Percentiles rank a stretch among this genome's conserved stretches.
These are phyloP conservation scores for Thamnaconus septentrionalis DNA, from an alignment of 2,113 vertebrate species.

Conservation along the genomic window DNA sequence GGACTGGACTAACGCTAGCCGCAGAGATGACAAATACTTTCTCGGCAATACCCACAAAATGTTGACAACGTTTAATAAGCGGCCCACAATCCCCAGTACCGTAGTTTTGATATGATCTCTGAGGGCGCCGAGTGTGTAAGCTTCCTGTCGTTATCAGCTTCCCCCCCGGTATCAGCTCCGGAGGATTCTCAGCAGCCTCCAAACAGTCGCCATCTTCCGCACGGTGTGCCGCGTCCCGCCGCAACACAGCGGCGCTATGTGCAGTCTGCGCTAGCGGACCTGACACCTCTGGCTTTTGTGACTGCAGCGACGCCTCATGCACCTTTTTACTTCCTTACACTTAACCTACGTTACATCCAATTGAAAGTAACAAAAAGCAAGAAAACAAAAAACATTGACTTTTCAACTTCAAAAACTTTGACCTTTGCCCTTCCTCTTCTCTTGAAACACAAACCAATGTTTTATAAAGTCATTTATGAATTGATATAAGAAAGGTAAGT, in stretches of 20 bases:
- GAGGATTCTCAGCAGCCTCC: constrained; percentile 64
- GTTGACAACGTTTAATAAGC: background rate
- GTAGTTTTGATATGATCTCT: constrained; percentile 38
- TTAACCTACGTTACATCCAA: too few species aligned
- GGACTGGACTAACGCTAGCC: too few species aligned
- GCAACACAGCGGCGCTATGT: constrained; percentile 43
- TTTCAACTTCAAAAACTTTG: too few species aligned
- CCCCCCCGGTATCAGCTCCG: constrained; percentile 72
- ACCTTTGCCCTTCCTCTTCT: too few species aligned
- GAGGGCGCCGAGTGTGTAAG: constrained; percentile 9
- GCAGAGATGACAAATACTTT: too few species aligned
- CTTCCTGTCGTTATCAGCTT: constrained; percentile 25
- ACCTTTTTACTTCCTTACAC: background rate
- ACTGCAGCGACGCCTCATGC: background rate
- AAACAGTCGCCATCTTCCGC: constrained; percentile 79
- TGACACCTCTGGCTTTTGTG: background rate
- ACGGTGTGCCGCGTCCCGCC: constrained; percentile 52
- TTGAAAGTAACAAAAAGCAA: too few species aligned
- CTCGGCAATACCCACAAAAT: too few species aligned
- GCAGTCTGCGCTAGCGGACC: constrained; percentile 29
- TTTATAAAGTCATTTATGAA: too few species aligned
- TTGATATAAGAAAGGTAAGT: too few species aligned
- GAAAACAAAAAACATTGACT: too few species aligned
- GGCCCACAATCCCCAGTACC: constrained; percentile 35
- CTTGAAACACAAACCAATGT: too few species aligned